Evolutionary conservation across 2,113 vertebrate species (phyloP).

Genomic region (Pavo muticus): DNA sequence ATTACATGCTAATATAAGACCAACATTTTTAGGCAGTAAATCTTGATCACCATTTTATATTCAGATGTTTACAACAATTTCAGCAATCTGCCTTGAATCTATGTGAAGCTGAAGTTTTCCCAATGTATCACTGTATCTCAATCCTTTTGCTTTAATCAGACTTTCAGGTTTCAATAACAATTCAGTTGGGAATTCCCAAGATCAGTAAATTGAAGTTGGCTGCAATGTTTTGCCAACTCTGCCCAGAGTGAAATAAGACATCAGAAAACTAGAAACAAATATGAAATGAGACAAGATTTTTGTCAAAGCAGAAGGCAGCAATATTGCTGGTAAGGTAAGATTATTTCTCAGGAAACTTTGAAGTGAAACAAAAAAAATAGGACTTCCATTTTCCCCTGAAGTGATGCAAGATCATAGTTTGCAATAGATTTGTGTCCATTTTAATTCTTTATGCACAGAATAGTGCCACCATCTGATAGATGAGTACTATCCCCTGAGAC

Average conservation of each 20-base stretch:
- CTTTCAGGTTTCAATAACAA: background rate
- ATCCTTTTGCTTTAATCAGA: background rate
- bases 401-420: background rate
- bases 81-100: background rate
- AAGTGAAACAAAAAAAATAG: background rate
- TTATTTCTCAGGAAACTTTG: background rate
- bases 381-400: background rate
- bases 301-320: background rate
- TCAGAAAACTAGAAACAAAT: background rate
- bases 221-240: background rate
- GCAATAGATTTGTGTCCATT: background rate
- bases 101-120: background rate
- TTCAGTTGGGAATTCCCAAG: background rate
- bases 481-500: no score
- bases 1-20: no score
- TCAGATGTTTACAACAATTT: background rate
- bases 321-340: background rate
- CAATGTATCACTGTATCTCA: background rate
- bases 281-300: background rate
- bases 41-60: background rate
- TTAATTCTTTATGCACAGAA: no score
- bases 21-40: background rate
- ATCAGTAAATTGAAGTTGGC: background rate
- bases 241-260: background rate
- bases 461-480: no score